Evolutionary conservation across 2,888 invertebrate species (phyloP), one percentile per base, ranked within the genome.

Genomic region (Mimachlamys varia): DNA sequence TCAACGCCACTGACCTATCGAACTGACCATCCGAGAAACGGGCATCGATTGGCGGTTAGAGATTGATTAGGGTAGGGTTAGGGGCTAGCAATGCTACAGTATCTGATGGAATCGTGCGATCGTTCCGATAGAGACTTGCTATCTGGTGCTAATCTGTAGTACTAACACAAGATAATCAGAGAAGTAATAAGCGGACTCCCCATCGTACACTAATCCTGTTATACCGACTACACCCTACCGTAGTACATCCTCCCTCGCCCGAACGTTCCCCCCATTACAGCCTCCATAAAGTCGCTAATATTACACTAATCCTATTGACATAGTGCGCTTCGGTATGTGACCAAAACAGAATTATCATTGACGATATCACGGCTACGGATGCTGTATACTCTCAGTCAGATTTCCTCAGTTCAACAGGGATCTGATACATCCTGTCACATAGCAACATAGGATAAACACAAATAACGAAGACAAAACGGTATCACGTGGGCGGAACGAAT

Each of bases 111-210:
- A 76, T 3, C 33, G 4, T 76, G 27, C 27, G 76, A 33, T 22
- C 33, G 13, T 33, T 27, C 76, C 33, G 76, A 76, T 33, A 27
- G 76, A 27, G 27, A 15, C 62, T 76, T 33, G 76, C 76, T 76
- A 76, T 76, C 76, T 76, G 13, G 27, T 76, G 76, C 76, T 76
- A 17, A 76, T 76, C 76, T 76, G 76, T 33, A 33, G 76, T 76
- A 33, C 33, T 76, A 76, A 33, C 33, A 76, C 76, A 33, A 33
- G 76, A 76, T 76, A 33, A 76, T 33, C 76, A 76, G 33, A 33
- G 33, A 5, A 76, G 13, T 76, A 76, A 76, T 76, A 33, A 27
- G 2, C 15, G 13, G 27, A 7, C 33, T 27, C 76, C 33, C 33
- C 12, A 22, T 7, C 76, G 27, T 33, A 76, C 22, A 76, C 22